Conservation (phyloP, 2,113 vertebrate species). For the Ptilorrhoa leucosticta region DNA sequence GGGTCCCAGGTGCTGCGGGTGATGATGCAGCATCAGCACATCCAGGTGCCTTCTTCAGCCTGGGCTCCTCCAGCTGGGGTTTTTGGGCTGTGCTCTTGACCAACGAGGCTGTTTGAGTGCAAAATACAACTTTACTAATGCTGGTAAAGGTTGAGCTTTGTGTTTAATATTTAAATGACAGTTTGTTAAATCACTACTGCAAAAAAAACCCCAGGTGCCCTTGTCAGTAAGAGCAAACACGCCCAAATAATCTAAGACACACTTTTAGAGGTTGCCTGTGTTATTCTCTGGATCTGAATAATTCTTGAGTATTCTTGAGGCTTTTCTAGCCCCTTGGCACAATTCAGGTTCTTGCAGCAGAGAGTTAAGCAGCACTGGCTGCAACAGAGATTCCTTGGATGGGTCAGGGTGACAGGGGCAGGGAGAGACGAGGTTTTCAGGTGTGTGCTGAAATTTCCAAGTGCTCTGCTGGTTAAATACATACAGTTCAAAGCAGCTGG, state of each 20-base stretch:
- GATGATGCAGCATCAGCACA: not conserved
- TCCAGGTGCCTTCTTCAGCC: not conserved
- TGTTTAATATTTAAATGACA: not conserved
- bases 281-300: not conserved
- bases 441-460: not conserved
- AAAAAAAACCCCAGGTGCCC: not conserved
- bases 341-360: not conserved
- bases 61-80: not conserved
- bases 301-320: not conserved
- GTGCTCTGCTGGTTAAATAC: not conserved
- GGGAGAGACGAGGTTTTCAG: not conserved
- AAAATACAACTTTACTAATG: not conserved
- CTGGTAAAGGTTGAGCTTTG: not conserved
- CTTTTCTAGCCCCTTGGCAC: not conserved
- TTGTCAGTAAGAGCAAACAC: not conserved
- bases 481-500: not conserved
- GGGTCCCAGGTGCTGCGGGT: not conserved
- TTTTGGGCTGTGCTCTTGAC: not conserved
- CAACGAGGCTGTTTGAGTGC: not conserved
- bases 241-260: not conserved
- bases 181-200: not conserved
- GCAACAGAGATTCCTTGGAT: not conserved
- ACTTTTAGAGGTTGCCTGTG: not conserved
- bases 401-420: not conserved
- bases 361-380: accelerated